Evolutionary conservation across 2,797 vertebrate species (phyloP), one percentile per base, ranked within the genome.

Genomic region (Argentina silus): DNA sequence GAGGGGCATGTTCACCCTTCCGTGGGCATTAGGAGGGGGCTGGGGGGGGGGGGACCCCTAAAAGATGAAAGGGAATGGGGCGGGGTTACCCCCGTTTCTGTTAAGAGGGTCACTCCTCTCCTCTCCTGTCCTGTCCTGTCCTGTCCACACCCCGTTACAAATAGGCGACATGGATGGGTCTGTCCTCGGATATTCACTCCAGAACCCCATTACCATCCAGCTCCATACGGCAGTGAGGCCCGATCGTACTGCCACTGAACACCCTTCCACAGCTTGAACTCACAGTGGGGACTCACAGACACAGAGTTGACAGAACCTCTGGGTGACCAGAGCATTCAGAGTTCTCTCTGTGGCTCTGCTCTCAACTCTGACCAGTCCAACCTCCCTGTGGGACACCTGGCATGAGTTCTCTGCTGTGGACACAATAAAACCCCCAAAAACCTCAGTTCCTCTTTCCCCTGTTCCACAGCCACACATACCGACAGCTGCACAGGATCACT

Each of bases 1-100:
- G 59, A 73, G 60, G 47, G 75, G 62, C 65, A 82, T 65, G 77
- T 63, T 67, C 36, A 77, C 65, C 75, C 71, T 36, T 69, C 75
- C 59, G 44, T 61, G 66, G 75, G 75, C 67, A 74, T 51, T 67
- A 50, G 57, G 44, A 15, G 44, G 17, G n/a, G n/a, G n/a, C n/a
- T n/a, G n/a, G n/a, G 42, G 51, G 10, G 48, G n/a, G 4, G 4
- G 11, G 10, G 10, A 66, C 60, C 27, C 57, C 64, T n/a, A 19
- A 69, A 69, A 73, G 55, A 77, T 77, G 73, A 78, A 79, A 78
- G 73, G 53, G 51, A 51, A 2, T 21, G 17, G 19, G 45, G 12
- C 48, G 61, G 74, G 44, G 61, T 21, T 45, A 10, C 27, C 43
- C 70, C 17, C 56, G 66, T 73, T 73, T 60, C 21, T 43, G 27